phyloP scores from a whole-genome alignment of 2,888 invertebrate species.

The Pterostichus niger region DNA sequence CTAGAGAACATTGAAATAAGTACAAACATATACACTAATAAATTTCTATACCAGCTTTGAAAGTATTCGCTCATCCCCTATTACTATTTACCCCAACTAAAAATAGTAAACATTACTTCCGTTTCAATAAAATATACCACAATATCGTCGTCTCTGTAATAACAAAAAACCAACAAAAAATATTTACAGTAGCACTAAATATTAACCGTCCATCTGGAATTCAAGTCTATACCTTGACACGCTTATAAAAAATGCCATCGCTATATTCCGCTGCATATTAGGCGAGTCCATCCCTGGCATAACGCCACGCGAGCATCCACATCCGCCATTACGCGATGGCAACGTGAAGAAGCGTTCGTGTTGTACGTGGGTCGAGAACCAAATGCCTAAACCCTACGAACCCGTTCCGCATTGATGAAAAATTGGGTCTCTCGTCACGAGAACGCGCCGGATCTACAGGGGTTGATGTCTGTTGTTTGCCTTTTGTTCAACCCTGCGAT shows the following conservation, averaged over 20 bases:
- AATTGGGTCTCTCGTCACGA: slow-evolving; percentile 54
- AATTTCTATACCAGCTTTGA: no score
- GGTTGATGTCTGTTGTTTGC: neutral
- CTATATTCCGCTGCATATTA: slow-evolving; percentile 36
- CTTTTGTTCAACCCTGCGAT: slow-evolving; percentile 3
- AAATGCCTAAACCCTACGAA: slow-evolving; percentile 9
- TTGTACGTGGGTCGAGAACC: slow-evolving; percentile 56
- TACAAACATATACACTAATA: no score
- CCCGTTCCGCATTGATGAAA: slow-evolving; percentile 53
- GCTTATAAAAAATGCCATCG: slow-evolving; percentile 45
- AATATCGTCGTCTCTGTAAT: no score
- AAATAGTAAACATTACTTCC: no score
- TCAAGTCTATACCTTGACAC: slow-evolving; percentile 23
- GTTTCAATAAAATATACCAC: no score
- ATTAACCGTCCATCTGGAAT: neutral
- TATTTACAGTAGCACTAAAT: no score
- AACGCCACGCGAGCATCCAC: neutral
- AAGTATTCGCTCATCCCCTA: no score
- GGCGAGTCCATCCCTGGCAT: neutral
- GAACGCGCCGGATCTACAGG: neutral
- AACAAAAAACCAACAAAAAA: no score
- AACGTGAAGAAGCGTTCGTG: slow-evolving; percentile 44
- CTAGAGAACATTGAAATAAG: no score
- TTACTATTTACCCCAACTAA: no score
- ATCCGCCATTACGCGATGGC: slow-evolving; percentile 43